Base-by-base conservation (phyloP, 1,140 invertebrate species). In the Ectropis grisescens region DNA sequence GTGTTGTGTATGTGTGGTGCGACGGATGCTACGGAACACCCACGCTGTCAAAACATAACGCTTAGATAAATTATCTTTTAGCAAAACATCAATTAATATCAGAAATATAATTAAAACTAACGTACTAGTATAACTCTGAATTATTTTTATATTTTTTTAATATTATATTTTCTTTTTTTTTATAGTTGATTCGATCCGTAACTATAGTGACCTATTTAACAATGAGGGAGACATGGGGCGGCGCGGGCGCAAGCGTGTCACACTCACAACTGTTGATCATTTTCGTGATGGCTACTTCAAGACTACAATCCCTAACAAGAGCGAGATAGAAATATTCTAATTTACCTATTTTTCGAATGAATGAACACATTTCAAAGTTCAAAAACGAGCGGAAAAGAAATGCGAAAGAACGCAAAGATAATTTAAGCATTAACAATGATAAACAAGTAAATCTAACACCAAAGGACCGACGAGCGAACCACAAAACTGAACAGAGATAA, bases 51-150 rank as follows among this genome's bases (percentile, higher is more conserved):
- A 26, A 68, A 78, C 72, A 54, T 75, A 78, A 78, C 72, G 60
- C 57, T 66, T 62, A 58, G 72, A 78, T 78, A 78, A 78, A 75
- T 78, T 58, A 75, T 75, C 69, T 78, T 71, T 74, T 68, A 78
- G 75, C 68, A 78, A 76, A 80, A 80, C 75, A 76, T 80, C 68
- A 72, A 76, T 76, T 69, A 76, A 71, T 80, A 74, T 76, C 68
- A 76, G 71, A 76, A 80, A 75, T 76, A 80, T 75, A 74, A 80
- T 76, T 78, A 76, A 76, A 75, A 75, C 75, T 80, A 80, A 76
- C 75, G 62, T 66, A 76, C 75, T 80, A 80, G 4, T 76, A 80
- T 76, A 75, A 69, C 66, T 75, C 65, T 76, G 58, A 64, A 54
- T 60, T 44, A 46, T 61, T 65, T n/a, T n/a, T n/a, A n/a, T n/a